These are phyloP conservation scores for Fragum fragum DNA, from an alignment of 2,888 invertebrate species.

Conservation along the genomic window DNA sequence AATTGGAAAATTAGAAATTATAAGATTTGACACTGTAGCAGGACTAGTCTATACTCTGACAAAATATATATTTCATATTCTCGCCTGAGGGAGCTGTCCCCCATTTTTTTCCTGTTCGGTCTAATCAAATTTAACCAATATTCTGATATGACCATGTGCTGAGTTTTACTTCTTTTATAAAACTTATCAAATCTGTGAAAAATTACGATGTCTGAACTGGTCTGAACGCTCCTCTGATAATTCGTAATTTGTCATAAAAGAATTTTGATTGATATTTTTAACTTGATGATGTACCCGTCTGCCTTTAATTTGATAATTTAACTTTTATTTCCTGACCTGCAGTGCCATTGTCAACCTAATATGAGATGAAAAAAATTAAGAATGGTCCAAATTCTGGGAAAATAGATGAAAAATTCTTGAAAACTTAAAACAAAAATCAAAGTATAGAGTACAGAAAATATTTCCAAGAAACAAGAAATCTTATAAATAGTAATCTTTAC, in stretches of 20 bases:
- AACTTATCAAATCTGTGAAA: constrained; percentile 16
- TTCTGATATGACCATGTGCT: constrained; percentile 19
- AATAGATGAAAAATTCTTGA: no score
- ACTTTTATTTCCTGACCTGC: no score
- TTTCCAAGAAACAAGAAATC: no score
- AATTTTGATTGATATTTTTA: neutral
- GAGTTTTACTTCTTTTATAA: constrained; percentile 13
- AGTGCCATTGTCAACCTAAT: no score
- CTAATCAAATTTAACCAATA: constrained; percentile 17
- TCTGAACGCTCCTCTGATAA: constrained; percentile 17
- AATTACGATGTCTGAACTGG: constrained; percentile 1
- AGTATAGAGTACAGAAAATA: no score
- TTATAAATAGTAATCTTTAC: no score
- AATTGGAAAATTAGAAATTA: neutral
- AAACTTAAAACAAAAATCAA: no score
- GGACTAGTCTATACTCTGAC: neutral
- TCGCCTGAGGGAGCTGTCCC: constrained; percentile 6
- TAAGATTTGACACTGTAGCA: neutral
- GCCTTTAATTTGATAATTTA: neutral
- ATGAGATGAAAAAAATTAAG: no score
- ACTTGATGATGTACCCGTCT: neutral
- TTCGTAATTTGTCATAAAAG: constrained; percentile 20
- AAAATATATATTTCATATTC: constrained; percentile 21
- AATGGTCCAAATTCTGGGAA: no score
- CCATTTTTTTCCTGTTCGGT: constrained; percentile 5